Conservation (phyloP, 1,140 invertebrate species). For the Campoletis sonorensis region DNA sequence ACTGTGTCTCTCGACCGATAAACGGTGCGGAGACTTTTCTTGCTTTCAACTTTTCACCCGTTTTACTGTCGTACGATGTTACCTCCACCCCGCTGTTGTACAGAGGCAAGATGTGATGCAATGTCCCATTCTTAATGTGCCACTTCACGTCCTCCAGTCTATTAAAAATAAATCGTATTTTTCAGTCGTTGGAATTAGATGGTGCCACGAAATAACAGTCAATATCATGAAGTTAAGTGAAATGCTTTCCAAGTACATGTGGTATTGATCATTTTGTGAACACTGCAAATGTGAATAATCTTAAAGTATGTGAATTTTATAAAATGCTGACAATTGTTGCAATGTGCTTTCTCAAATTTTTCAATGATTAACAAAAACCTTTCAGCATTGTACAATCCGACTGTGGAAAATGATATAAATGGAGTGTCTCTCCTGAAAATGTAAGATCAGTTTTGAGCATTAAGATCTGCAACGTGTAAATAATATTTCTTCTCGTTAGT, state of each 20-base stretch:
- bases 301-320: background rate
- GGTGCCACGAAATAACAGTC: background rate
- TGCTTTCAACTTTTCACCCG: conserved; percentile 80
- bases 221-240: background rate
- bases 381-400: conserved; percentile 70
- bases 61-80: conserved; percentile 81
- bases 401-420: conserved; percentile 74
- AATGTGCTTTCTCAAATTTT: background rate
- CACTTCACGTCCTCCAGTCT: conserved; percentile 76
- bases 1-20: conserved; percentile 79
- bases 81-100: conserved; percentile 83
- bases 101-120: conserved; percentile 83
- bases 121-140: conserved; percentile 80
- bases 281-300: conserved; percentile 28
- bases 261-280: conserved; percentile 40
- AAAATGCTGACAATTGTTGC: conserved; percentile 31
- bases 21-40: conserved; percentile 81
- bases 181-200: background rate
- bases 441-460: conserved; percentile 50
- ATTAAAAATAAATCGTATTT: conserved; percentile 45
- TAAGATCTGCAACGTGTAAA: background rate
- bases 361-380: conserved; percentile 63
- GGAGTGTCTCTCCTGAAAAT: conserved; percentile 72
- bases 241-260: conserved; percentile 3
- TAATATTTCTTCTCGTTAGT: too few relatives aligned